phyloP scores from a whole-genome alignment of 2,888 invertebrate species.

The Ophion ellenae region DNA sequence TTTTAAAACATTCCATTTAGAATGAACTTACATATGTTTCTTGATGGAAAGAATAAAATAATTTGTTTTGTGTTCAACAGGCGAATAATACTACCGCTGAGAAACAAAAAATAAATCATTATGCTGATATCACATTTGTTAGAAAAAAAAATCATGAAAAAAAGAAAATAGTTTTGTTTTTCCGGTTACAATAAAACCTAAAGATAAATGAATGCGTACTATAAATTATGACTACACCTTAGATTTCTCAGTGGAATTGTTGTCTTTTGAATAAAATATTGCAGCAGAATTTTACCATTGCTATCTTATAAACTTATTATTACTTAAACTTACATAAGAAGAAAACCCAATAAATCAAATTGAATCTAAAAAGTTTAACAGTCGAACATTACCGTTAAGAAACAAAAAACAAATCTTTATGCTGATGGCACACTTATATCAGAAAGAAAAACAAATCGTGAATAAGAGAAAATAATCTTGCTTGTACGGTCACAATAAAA shows the following conservation, averaged over 20 bases:
- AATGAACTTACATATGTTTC: slow-evolving; percentile 27
- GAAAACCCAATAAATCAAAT: slow-evolving; percentile 21
- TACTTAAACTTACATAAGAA: slow-evolving; percentile 33
- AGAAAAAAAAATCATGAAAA: slow-evolving; percentile 6
- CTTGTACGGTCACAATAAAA: slow-evolving; percentile 15
- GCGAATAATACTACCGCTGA: slow-evolving; percentile 14
- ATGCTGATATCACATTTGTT: slow-evolving; percentile 22
- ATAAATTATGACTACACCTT: slow-evolving; percentile 31
- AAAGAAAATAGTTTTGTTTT: slow-evolving; percentile 11
- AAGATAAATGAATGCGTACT: slow-evolving; percentile 24
- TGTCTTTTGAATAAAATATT: slow-evolving; percentile 44
- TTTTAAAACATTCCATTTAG: slow-evolving; percentile 27
- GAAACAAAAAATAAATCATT: slow-evolving; percentile 38
- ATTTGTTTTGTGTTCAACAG: slow-evolving; percentile 18
- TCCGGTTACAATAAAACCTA: slow-evolving; percentile 34
- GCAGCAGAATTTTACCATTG: slow-evolving; percentile 43
- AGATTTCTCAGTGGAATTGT: slow-evolving; percentile 31
- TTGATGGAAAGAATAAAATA: slow-evolving; percentile 2
- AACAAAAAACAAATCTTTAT: slow-evolving; percentile 37
- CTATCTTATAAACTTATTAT: slow-evolving; percentile 15
- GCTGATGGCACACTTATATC: slow-evolving; percentile 23
- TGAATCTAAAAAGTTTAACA: slow-evolving; percentile 31
- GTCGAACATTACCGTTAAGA: slow-evolving; percentile 32
- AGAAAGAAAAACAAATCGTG: slow-evolving; percentile 24
- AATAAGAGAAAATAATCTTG: slow-evolving; percentile 16